phyloP scores from a whole-genome alignment of 2,113 vertebrate species.

The Tricholaema leucomelas region DNA sequence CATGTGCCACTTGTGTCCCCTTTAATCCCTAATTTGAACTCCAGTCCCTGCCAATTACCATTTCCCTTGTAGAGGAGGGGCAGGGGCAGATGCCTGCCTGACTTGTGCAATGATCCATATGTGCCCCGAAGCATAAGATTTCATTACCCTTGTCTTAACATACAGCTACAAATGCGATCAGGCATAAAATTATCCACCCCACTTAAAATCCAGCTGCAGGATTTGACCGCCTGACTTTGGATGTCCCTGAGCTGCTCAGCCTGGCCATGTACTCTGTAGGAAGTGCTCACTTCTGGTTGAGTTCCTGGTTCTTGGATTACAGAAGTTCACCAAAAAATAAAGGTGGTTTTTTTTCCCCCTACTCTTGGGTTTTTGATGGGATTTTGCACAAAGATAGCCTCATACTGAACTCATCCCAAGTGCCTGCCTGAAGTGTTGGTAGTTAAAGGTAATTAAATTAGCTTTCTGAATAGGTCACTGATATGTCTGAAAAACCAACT shows the following conservation, averaged over 20 bases:
- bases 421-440: neutral
- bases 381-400: neutral
- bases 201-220: slow-evolving; percentile 46
- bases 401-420: neutral
- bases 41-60: slow-evolving; percentile 1
- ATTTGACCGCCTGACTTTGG: slow-evolving; percentile 24
- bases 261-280: accelerated
- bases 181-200: slow-evolving; percentile 50
- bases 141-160: slow-evolving; percentile 48
- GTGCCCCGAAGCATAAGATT: slow-evolving; percentile 45
- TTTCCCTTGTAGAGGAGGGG: slow-evolving; percentile 8
- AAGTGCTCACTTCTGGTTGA: neutral
- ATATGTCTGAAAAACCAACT: neutral
- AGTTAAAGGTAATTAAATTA: neutral
- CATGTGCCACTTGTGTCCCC: neutral
- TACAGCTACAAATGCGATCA: slow-evolving; percentile 6
- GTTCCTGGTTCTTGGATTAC: neutral
- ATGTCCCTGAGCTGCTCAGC: neutral
- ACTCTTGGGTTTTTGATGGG: neutral
- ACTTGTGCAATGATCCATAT: slow-evolving; percentile 43
- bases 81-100: slow-evolving; percentile 45
- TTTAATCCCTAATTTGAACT: slow-evolving; percentile 5
- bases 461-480: neutral
- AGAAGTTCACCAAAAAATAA: neutral
- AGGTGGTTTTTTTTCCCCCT: neutral